Conservation (phyloP, 2,113 vertebrate species). For the Eleginops maclovinus region DNA sequence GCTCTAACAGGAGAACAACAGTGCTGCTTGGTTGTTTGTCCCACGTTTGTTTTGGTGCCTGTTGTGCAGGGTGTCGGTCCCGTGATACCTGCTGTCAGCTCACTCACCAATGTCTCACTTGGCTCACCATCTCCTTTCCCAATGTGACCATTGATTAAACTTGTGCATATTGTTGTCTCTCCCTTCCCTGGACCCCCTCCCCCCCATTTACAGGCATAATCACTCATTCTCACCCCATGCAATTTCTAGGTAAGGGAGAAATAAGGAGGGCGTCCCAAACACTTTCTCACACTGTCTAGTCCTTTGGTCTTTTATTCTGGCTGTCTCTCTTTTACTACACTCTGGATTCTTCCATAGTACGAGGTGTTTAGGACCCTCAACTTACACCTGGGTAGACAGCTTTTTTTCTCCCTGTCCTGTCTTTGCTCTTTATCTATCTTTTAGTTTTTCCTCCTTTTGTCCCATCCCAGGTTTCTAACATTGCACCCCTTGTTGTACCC, state of each 20-base stretch:
- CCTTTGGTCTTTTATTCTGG: conserved; percentile 41
- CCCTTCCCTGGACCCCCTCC: conserved; percentile 77
- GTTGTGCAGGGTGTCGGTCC: background rate
- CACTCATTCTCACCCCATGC: conserved; percentile 94
- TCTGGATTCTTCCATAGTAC: conserved; percentile 32
- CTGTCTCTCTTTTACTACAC: conserved; percentile 48
- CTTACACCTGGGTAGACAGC: conserved; percentile 45
- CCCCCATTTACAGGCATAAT: conserved; percentile 92
- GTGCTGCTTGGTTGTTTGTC: conserved; percentile 11
- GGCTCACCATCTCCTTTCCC: conserved; percentile 31
- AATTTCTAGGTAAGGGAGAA: conserved; percentile 98
- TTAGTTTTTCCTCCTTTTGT: conserved; percentile 22
- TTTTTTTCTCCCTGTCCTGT: background rate
- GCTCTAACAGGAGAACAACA: conserved; percentile 1
- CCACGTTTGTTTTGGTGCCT: too few species aligned
- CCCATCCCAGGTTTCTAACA: conserved; percentile 60
- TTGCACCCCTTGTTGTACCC: conserved; percentile 21
- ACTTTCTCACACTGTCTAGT: conserved; percentile 20
- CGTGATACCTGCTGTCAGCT: background rate
- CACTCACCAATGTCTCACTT: conserved; percentile 10
- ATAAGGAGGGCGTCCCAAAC: conserved; percentile 59
- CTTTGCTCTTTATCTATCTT: conserved; percentile 10
- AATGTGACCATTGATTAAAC: conserved; percentile 82
- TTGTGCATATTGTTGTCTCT: conserved; percentile 79
- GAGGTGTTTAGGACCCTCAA: conserved; percentile 21